phyloP scores from a whole-genome alignment of 1,140 invertebrate species.

The Apis florea region DNA sequence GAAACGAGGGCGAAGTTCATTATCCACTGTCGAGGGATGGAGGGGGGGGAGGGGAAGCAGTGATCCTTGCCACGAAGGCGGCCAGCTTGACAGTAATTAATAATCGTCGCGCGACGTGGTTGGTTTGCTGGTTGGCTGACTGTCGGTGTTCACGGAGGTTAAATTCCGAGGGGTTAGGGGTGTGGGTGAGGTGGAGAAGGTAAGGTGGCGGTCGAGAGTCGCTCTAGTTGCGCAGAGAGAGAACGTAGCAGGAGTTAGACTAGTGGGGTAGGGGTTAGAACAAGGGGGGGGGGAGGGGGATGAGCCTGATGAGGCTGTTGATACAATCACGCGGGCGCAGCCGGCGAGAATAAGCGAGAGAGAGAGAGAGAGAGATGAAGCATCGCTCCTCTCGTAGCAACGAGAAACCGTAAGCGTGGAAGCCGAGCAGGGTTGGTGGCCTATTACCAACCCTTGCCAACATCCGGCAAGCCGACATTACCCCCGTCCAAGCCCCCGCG shows the following conservation, averaged over 20 bases:
- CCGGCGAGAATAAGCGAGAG: too few relatives aligned
- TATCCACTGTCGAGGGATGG: conserved; percentile 26
- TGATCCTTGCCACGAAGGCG: conserved; percentile 40
- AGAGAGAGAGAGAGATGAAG: conserved; percentile 7
- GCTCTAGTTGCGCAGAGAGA: conserved; percentile 46
- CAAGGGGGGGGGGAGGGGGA: conserved; percentile 40
- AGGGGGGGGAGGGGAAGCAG: neutral
- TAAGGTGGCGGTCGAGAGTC: conserved; percentile 60
- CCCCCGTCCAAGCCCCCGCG: conserved; percentile 47
- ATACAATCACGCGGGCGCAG: conserved; percentile 71
- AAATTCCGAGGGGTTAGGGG: conserved; percentile 55
- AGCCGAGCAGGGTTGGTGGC: conserved; percentile 58
- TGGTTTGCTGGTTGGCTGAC: conserved; percentile 52
- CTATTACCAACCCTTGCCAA: conserved; percentile 76
- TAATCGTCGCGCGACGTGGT: conserved; percentile 49
- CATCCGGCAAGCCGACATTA: conserved; percentile 74
- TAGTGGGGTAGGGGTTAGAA: neutral
- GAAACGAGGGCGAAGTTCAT: conserved; percentile 42
- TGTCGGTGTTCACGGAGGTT: conserved; percentile 50
- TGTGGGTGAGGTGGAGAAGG: conserved; percentile 20
- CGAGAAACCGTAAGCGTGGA: conserved; percentile 58
- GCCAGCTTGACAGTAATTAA: conserved; percentile 49
- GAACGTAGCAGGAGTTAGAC: neutral
- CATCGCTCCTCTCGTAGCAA: conserved; percentile 40
- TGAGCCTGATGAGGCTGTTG: conserved; percentile 76